Conservation (phyloP, 2,113 vertebrate genomes). For the Dinomys branickii region DNA sequence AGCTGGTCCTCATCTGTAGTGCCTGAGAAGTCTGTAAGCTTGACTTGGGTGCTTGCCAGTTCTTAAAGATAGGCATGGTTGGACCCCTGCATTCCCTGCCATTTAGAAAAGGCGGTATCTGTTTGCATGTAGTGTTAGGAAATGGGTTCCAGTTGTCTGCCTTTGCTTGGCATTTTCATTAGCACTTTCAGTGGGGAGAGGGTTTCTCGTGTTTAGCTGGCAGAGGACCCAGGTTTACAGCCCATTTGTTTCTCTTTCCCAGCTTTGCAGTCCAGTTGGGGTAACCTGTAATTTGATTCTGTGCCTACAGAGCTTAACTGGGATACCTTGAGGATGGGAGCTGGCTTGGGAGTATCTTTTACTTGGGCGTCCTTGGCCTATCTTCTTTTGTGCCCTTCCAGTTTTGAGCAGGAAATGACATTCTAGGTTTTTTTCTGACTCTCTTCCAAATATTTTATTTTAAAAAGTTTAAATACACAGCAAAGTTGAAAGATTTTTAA, state of each 20-base stretch:
- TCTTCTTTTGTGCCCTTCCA: conserved; percentile 5
- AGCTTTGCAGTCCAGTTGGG: conserved; percentile 18
- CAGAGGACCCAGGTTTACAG: conserved; percentile 35
- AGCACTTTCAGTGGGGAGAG: not conserved
- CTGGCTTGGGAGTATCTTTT: conserved; percentile 36
- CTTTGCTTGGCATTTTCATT: conserved; percentile 63
- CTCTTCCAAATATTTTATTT: not conserved
- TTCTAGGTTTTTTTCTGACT: not conserved
- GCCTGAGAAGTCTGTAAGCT: conserved; percentile 48
- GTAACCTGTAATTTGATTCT: conserved; percentile 53
- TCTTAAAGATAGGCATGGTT: conserved; percentile 53
- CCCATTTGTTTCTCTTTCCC: conserved; percentile 48
- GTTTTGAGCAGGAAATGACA: conserved; percentile 21
- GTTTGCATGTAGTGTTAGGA: conserved; percentile 70
- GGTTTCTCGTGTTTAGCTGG: conserved; percentile 39
- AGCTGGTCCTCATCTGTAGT: conserved; percentile 37
- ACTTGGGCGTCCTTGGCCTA: conserved; percentile 44
- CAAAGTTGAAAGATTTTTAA: conserved; percentile 19
- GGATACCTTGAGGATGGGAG: not conserved
- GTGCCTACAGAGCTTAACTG: not conserved
- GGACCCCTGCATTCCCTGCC: conserved; percentile 69
- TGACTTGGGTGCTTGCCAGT: conserved; percentile 75
- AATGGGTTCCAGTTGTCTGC: conserved; percentile 77
- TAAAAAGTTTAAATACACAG: not conserved
- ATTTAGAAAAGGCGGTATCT: conserved; percentile 57